Percentiles rank a stretch among this genome's conserved stretches.
phyloP scores from a whole-genome alignment of 1,140 invertebrate species.

The Maconellicoccus hirsutus region DNA sequence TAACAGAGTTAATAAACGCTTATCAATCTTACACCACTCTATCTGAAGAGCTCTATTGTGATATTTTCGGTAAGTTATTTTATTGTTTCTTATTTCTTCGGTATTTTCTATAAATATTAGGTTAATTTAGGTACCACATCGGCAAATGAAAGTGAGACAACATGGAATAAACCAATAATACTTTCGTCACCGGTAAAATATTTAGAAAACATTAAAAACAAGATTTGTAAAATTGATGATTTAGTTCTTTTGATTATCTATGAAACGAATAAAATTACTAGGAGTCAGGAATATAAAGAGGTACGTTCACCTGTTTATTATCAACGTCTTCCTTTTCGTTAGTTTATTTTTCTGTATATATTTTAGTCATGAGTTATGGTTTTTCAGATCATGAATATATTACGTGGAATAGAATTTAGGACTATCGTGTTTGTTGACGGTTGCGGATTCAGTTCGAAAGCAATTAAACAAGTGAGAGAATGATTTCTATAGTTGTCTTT shows the following conservation, averaged over 20 bases:
- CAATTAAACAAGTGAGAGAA: background rate
- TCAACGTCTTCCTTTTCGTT: background rate
- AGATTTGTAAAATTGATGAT: background rate
- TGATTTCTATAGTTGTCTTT: background rate
- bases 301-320: background rate
- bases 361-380: background rate
- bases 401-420: background rate
- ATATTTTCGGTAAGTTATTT: background rate
- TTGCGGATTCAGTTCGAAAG: background rate
- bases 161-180: background rate
- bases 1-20: background rate
- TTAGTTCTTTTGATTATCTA: background rate
- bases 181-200: background rate
- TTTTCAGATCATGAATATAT: background rate
- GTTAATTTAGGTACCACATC: background rate
- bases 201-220: background rate
- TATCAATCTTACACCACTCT: background rate
- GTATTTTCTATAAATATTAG: background rate
- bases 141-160: background rate
- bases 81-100: background rate
- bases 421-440: background rate
- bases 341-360: no score
- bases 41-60: background rate
- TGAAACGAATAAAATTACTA: background rate
- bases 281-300: slow-evolving; percentile 4